Conservation (phyloP, 2,888 invertebrate species). For the Drosophila paracracens region DNA sequence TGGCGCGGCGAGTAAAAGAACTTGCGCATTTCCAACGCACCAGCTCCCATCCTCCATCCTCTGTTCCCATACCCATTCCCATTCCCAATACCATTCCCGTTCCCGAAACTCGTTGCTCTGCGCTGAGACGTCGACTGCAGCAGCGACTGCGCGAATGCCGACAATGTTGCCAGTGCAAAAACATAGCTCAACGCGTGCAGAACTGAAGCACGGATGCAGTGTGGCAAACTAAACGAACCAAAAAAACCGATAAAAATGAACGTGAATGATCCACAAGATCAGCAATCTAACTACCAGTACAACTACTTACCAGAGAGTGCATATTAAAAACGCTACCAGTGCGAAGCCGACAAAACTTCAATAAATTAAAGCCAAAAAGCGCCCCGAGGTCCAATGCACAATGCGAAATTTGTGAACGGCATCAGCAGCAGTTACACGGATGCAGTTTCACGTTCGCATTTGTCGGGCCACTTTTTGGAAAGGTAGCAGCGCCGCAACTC, state of each 20-base stretch:
- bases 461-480: constrained; percentile 62
- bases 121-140: constrained; percentile 33
- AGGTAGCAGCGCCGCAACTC: constrained; percentile 49
- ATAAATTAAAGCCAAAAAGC: constrained; percentile 78
- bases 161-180: constrained; percentile 76
- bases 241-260: not conserved
- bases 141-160: constrained; percentile 46
- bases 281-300: constrained; percentile 27
- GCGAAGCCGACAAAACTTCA: constrained; percentile 80
- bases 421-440: constrained; percentile 70
- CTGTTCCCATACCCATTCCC: constrained; percentile 14
- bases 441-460: constrained; percentile 77
- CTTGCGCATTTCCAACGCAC: constrained; percentile 58
- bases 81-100: constrained; percentile 20
- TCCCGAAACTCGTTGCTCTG: constrained; percentile 53
- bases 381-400: constrained; percentile 64
- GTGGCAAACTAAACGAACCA: constrained; percentile 18
- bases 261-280: constrained; percentile 36
- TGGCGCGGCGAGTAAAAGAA: constrained; percentile 73
- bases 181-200: constrained; percentile 81
- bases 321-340: constrained; percentile 52
- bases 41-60: constrained; percentile 28
- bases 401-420: constrained; percentile 58
- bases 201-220: constrained; percentile 64
- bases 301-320: constrained; percentile 48